Percentiles rank a stretch among this genome's conserved stretches.
These are phyloP conservation scores for Leucophenga montana DNA, from an alignment of 2,888 invertebrate genomes.

Conservation along the genomic window DNA sequence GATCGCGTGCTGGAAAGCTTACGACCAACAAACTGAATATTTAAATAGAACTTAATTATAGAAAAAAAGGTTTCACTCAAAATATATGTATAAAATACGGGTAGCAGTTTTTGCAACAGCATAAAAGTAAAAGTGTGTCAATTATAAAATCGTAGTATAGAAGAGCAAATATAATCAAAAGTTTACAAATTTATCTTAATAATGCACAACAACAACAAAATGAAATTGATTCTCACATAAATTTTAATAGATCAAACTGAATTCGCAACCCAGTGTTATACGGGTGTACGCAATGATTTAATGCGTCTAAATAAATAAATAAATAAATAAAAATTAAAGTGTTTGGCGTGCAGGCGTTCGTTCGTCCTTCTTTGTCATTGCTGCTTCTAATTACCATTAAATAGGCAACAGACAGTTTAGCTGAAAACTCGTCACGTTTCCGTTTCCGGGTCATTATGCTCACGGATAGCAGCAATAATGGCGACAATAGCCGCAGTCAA, in stretches of 20 bases:
- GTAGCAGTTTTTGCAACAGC: too few species aligned
- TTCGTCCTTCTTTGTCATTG: neutral
- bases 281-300: slow-evolving; percentile 25
- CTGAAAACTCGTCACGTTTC: slow-evolving; percentile 35
- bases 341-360: neutral
- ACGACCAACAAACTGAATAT: too few species aligned
- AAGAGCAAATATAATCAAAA: too few species aligned
- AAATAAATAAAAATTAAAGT: slow-evolving; percentile 16
- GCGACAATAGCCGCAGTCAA: slow-evolving; percentile 41
- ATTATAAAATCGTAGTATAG: too few species aligned
- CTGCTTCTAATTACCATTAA: slow-evolving; percentile 40
- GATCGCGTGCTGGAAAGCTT: too few species aligned
- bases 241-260: neutral
- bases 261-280: neutral
- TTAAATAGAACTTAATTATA: too few species aligned
- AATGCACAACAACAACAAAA: slow-evolving; percentile 7
- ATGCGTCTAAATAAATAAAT: slow-evolving; percentile 28
- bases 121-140: too few species aligned
- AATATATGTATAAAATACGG: too few species aligned
- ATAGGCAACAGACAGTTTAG: slow-evolving; percentile 20
- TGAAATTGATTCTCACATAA: slow-evolving; percentile 8
- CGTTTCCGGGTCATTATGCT: slow-evolving; percentile 54
- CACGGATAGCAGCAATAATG: slow-evolving; percentile 43
- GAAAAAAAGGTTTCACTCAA: too few species aligned
- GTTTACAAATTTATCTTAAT: neutral